Evolutionary conservation across 1,140 invertebrate species (phyloP).

Genomic region (Anastrepha ludens): DNA sequence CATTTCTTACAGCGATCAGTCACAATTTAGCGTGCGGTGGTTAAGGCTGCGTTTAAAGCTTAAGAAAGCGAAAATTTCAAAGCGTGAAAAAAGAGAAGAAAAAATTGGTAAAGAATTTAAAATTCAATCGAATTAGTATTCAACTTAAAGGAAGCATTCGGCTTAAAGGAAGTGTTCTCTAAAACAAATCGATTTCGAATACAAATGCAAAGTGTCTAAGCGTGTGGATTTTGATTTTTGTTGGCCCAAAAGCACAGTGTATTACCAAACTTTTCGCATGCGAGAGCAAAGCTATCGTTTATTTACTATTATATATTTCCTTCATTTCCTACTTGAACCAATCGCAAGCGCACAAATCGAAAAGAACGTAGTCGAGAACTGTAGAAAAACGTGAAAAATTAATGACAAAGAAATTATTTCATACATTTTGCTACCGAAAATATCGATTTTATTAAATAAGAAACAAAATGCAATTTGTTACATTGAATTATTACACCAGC

Average conservation of each 20-base stretch:
- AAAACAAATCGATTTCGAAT: neutral
- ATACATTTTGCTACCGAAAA: neutral
- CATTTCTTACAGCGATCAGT: conserved; percentile 52
- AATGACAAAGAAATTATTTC: neutral
- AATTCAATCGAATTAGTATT: neutral
- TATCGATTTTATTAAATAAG: too few species aligned
- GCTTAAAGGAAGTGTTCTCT: too few species aligned
- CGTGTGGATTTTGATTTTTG: conserved; percentile 4
- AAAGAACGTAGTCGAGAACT: neutral
- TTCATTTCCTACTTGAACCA: neutral
- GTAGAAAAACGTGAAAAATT: neutral
- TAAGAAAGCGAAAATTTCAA: neutral
- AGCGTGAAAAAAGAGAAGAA: conserved; percentile 14
- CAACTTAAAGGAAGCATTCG: neutral
- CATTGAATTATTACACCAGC: neutral
- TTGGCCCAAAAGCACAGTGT: conserved; percentile 4
- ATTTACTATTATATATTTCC: neutral
- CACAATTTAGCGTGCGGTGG: conserved; percentile 44
- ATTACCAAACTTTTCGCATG: conserved; percentile 1
- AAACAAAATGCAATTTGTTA: neutral
- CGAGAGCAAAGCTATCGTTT: conserved; percentile 31
- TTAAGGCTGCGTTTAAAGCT: conserved; percentile 20
- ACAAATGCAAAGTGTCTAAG: neutral
- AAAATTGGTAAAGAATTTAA: conserved; percentile 23
- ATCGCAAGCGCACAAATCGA: neutral